Base-by-base conservation (phyloP, 2,888 invertebrate genomes). In the Scaptomyza polygonia region DNA sequence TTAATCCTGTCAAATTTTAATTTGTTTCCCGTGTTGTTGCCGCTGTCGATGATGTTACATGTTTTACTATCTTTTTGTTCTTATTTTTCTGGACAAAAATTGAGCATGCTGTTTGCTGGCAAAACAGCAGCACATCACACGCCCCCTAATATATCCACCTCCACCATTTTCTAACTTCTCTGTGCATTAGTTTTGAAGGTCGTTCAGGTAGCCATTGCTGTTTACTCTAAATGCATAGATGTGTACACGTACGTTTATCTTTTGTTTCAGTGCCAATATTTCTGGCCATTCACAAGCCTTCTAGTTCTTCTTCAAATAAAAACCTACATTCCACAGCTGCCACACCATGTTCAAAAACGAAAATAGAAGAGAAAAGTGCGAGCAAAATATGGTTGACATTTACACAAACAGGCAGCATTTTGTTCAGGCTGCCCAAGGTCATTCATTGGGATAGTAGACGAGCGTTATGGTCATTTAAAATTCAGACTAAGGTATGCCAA, bases 1-100 rank as follows among this genome's bases (percentile, higher is more conserved):
- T 82, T 79, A 82, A 85, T 82, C 75, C 79, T 82, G 85, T 82
- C 82, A 82, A 85, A 85, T 82, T 82, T 79, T 79, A 81, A 84
- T 81, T 84, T 77, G 82, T 72, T 78, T 77, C 74, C n/a, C 82
- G 72, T 72, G 73, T 73, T 71, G 56, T 55, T 55, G 54, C 53
- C 58, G 53, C 34, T 48, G 39, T 16, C 36, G 1, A 39, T 39
- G 14, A 14, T 39, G 14, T 40, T 47, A 36, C 70, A 56, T 59
- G 77, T 44, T 67, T 53, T 52, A 66, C 85, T 85, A 85, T 75
- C 78, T 69, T 75, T 84, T 36, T 3, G 14, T 14, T 6, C 2
- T 39, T 30, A 9, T 30, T 78, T 81, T 78, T 75, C 65, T 72
- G 72, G 49, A 79, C 52, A 56, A n/a, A n/a, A n/a, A n/a, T n/a